Evolutionary conservation across 2,888 invertebrate genomes (phyloP).

Genomic region (Julus scandinavius): DNA sequence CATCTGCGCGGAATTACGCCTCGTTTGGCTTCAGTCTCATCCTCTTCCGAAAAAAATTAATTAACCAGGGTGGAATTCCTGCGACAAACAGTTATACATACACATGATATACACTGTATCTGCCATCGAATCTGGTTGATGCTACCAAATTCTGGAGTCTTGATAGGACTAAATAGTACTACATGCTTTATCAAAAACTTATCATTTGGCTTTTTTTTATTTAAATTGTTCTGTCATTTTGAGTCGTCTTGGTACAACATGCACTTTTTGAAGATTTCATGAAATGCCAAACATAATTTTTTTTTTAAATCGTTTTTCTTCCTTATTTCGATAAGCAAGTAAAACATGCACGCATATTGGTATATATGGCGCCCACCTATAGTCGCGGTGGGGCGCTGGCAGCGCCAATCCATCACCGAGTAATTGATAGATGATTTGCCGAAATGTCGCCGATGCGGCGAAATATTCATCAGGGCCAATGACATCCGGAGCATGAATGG

Average conservation of each 20-base stretch:
- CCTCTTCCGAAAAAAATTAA: neutral
- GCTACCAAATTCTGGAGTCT: too few relatives aligned
- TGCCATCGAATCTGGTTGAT: neutral
- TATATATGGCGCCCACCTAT: neutral
- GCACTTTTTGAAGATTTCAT: too few relatives aligned
- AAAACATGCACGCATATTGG: too few relatives aligned
- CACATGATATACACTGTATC: neutral
- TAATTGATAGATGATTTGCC: neutral
- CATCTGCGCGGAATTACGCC: slow-evolving; percentile 9
- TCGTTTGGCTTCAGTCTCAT: neutral
- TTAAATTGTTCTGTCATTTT: too few relatives aligned
- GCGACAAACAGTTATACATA: neutral
- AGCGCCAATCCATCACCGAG: neutral
- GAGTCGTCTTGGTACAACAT: too few relatives aligned
- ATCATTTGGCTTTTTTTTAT: too few relatives aligned
- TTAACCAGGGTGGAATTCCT: neutral
- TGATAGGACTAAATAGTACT: too few relatives aligned
- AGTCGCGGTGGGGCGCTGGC: neutral
- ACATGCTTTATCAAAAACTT: too few relatives aligned
- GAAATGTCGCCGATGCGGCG: neutral
- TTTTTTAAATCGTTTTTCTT: too few relatives aligned
- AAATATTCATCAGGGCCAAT: neutral
- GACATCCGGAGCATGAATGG: neutral
- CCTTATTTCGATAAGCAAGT: too few relatives aligned
- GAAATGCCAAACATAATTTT: too few relatives aligned